These are phyloP conservation scores for Corydoras maculifer DNA, from an alignment of 2,113 vertebrate genomes.

Conservation along the genomic window DNA sequence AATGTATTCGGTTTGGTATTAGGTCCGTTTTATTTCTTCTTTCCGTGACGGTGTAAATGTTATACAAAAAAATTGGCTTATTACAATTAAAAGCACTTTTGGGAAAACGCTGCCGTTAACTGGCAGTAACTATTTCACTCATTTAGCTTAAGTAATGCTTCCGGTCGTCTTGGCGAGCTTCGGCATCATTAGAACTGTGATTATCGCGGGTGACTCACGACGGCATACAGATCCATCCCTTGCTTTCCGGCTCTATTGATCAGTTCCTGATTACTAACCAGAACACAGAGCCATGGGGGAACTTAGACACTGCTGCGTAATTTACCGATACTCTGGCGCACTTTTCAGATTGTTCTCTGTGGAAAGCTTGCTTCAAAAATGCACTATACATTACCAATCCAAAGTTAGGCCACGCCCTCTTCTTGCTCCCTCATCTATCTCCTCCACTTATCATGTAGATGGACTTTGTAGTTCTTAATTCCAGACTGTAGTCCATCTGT, in stretches of 20 bases:
- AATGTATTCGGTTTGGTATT: too few relatives aligned
- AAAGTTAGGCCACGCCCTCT: too few relatives aligned
- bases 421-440: too few relatives aligned
- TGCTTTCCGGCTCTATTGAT: slow-evolving; percentile 16
- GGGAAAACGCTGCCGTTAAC: background rate
- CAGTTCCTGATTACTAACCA: slow-evolving; percentile 21
- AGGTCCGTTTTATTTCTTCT: background rate
- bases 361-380: too few relatives aligned
- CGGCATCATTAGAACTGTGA: slow-evolving; percentile 22
- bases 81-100: background rate
- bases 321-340: background rate
- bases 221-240: slow-evolving; percentile 23
- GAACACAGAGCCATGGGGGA: slow-evolving; percentile 6
- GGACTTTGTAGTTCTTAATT: too few relatives aligned
- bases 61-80: too few relatives aligned
- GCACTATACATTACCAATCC: too few relatives aligned
- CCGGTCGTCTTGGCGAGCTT: slow-evolving; percentile 16
- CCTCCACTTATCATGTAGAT: too few relatives aligned
- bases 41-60: background rate
- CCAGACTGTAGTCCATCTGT: too few relatives aligned
- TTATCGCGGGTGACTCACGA: slow-evolving; percentile 29
- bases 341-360: too few relatives aligned
- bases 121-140: background rate
- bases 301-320: background rate
- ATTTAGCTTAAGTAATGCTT: slow-evolving; percentile 17